Percentiles rank a stretch among this genome's conserved stretches.
phyloP scores from a whole-genome alignment of 2,113 vertebrate genomes.

The Leptosomus discolor region DNA sequence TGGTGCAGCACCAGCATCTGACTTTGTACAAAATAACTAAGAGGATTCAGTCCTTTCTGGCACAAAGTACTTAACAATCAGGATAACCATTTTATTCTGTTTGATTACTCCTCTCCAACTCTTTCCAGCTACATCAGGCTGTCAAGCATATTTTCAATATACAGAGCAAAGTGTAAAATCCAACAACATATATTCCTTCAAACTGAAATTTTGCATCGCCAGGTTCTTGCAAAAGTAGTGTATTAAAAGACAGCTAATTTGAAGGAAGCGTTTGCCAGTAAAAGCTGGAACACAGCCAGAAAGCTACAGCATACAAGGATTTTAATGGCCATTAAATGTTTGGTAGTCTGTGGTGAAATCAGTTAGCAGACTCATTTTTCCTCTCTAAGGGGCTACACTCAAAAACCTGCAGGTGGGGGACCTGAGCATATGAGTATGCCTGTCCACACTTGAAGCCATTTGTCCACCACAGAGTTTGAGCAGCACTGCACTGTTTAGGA shows the following conservation, averaged over 20 bases:
- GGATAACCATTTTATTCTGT: not conserved
- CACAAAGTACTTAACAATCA: not conserved
- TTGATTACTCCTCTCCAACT: not conserved
- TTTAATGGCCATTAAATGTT: constrained; percentile 20
- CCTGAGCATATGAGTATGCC: not conserved
- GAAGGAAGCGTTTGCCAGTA: not conserved
- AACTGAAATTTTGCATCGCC: not conserved
- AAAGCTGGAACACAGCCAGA: constrained; percentile 16
- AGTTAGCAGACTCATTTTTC: constrained; percentile 5
- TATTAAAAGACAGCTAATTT: constrained; percentile 1
- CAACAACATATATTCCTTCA: not conserved
- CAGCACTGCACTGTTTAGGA: not conserved
- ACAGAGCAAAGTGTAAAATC: not conserved
- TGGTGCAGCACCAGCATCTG: not conserved
- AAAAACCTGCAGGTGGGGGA: not conserved
- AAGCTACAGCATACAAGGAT: not conserved
- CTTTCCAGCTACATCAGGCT: not conserved
- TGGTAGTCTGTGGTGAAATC: not conserved
- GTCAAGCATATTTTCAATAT: not conserved
- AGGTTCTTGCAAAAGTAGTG: not conserved
- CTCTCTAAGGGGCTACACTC: not conserved
- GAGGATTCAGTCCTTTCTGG: not conserved
- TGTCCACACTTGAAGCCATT: not conserved
- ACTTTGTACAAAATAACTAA: not conserved
- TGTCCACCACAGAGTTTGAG: not conserved